phyloP scores from a whole-genome alignment of 2,113 vertebrate species.

The Myiagra hebetior region DNA sequence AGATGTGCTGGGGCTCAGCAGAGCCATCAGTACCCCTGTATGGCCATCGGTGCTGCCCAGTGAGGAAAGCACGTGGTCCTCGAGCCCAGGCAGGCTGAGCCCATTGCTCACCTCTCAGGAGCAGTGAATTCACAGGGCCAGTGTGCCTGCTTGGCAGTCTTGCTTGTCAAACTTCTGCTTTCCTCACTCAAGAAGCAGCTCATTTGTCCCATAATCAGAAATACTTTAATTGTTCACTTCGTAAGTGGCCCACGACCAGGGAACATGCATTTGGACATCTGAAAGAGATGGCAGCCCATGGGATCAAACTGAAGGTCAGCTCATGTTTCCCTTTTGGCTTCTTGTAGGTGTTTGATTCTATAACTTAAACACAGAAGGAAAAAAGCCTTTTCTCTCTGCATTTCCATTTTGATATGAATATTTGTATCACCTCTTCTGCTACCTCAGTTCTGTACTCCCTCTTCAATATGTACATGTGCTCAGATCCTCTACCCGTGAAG shows the following conservation, averaged over 20 bases:
- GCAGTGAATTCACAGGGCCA: not conserved
- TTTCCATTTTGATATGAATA: not conserved
- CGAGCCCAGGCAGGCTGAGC: not conserved
- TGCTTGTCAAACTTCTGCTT: not conserved
- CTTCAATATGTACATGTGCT: not conserved
- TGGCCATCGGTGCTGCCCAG: not conserved
- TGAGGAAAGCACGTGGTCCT: not conserved
- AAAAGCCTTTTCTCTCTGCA: not conserved
- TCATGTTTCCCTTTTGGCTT: not conserved
- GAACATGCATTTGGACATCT: not conserved
- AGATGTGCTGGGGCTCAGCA: not conserved
- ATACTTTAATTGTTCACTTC: not conserved
- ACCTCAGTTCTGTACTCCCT: not conserved
- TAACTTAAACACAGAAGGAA: not conserved
- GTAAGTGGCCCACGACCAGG: rapidly evolving
- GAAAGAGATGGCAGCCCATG: not conserved
- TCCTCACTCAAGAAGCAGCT: not conserved
- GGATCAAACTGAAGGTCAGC: not conserved
- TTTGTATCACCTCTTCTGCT: not conserved
- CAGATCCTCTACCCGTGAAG: not conserved
- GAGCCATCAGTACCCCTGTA: not conserved
- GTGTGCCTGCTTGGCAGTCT: not conserved
- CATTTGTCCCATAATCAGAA: not conserved
- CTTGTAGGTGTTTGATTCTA: not conserved
- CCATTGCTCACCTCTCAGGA: not conserved